Conservation (phyloP, 2,797 vertebrate species). For the Etheostoma perlongum region DNA sequence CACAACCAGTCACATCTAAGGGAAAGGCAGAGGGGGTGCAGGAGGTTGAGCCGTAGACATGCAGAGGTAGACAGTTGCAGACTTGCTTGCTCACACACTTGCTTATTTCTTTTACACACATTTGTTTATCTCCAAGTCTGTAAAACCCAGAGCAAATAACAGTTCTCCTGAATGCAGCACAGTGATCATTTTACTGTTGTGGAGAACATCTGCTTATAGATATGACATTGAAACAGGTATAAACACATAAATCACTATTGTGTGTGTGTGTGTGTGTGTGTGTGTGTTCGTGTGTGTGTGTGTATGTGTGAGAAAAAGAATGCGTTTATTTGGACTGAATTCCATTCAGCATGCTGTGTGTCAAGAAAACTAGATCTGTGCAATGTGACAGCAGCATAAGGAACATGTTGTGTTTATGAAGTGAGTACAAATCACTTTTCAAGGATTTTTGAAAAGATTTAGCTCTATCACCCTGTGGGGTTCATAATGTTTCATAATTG, state of each 20-base stretch:
- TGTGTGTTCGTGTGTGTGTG: not conserved
- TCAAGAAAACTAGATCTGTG: constrained; percentile 71
- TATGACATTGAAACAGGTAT: not conserved
- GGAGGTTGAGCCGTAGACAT: constrained; percentile 11
- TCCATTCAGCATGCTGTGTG: constrained; percentile 74
- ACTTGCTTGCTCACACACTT: constrained; percentile 24
- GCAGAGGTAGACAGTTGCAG: constrained; percentile 18
- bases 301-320: not conserved
- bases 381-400: constrained; percentile 76
- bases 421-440: constrained; percentile 37
- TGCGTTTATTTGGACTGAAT: constrained; percentile 38
- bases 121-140: constrained; percentile 24
- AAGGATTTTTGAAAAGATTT: constrained; percentile 46
- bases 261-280: not conserved
- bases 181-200: constrained; percentile 48
- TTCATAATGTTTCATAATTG: constrained; percentile 27
- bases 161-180: constrained; percentile 22
- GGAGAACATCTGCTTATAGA: constrained; percentile 40
- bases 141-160: constrained; percentile 18
- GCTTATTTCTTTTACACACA: constrained; percentile 9
- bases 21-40: not conserved
- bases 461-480: constrained; percentile 17
- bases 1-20: constrained; percentile 46
- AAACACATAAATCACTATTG: not conserved
- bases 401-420: constrained; percentile 41